These are phyloP conservation scores for Rousettus madagascariensis DNA, from an alignment of 2,797 vertebrate species.

Conservation along the genomic window DNA sequence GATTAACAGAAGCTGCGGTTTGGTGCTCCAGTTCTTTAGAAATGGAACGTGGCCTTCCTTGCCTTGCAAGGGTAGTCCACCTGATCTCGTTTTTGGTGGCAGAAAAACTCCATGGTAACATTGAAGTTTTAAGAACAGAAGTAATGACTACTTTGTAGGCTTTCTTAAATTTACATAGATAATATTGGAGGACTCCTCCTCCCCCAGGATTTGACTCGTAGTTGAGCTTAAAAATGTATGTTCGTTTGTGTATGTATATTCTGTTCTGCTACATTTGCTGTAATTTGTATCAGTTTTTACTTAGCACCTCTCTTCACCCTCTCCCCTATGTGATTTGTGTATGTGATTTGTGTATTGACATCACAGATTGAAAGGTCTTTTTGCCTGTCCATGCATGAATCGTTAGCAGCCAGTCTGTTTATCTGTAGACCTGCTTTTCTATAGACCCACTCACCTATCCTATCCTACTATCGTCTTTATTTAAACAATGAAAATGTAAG, in stretches of 20 bases:
- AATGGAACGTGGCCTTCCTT: not conserved
- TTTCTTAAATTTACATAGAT: not conserved
- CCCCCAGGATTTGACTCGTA: not conserved
- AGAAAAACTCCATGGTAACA: not conserved
- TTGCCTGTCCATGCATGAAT: not conserved
- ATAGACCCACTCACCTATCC: not conserved
- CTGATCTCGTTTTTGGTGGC: not conserved
- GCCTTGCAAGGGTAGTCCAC: not conserved
- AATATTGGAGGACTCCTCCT: not conserved
- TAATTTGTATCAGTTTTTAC: not conserved
- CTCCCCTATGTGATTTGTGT: not conserved
- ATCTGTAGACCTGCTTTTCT: not conserved
- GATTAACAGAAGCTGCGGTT: not conserved
- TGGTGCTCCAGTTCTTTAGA: not conserved
- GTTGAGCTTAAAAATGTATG: not conserved
- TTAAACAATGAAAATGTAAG: slow-evolving; percentile 28
- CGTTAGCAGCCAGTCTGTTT: not conserved
- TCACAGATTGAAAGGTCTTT: not conserved
- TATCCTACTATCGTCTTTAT: not conserved
- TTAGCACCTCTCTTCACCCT: not conserved
- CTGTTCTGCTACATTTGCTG: not conserved
- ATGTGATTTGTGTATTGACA: not conserved
- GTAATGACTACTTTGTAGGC: not conserved
- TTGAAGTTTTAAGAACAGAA: not conserved
- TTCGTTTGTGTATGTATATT: not conserved